These are phyloP conservation scores for Nycticorax nycticorax DNA, from an alignment of 2,113 vertebrate species.

Conservation along the genomic window DNA sequence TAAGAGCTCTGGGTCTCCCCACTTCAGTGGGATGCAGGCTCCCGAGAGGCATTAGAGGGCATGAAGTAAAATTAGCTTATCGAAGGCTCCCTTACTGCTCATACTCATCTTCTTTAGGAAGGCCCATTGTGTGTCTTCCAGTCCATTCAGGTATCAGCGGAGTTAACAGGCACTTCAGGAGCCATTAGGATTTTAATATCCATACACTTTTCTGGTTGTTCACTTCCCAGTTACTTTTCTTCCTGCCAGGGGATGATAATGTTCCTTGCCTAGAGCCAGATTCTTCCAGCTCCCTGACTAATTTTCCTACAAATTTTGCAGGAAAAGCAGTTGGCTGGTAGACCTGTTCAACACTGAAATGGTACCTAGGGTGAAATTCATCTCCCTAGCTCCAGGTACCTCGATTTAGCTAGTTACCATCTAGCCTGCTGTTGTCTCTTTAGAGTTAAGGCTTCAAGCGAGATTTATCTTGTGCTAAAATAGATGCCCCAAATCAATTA, in stretches of 20 bases:
- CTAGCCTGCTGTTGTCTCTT: neutral
- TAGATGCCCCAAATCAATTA: neutral
- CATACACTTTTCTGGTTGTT: neutral
- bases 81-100: neutral
- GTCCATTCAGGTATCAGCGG: neutral
- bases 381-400: neutral
- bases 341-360: neutral
- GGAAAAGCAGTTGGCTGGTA: conserved; percentile 1
- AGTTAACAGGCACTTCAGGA: neutral
- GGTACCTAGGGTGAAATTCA: neutral
- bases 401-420: neutral
- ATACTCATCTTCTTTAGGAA: neutral
- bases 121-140: neutral
- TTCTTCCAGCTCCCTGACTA: conserved; percentile 16
- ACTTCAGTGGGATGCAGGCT: neutral
- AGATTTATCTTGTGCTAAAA: neutral
- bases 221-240: neutral
- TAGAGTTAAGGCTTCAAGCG: neutral
- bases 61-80: neutral
- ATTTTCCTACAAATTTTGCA: conserved; percentile 46
- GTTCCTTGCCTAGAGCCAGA: neutral
- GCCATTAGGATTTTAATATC: conserved; percentile 12
- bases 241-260: conserved; percentile 21
- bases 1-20: neutral
- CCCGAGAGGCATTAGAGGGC: accelerated